phyloP scores from a whole-genome alignment of 1,140 invertebrate species.

The Dinothrombium tinctorium region DNA sequence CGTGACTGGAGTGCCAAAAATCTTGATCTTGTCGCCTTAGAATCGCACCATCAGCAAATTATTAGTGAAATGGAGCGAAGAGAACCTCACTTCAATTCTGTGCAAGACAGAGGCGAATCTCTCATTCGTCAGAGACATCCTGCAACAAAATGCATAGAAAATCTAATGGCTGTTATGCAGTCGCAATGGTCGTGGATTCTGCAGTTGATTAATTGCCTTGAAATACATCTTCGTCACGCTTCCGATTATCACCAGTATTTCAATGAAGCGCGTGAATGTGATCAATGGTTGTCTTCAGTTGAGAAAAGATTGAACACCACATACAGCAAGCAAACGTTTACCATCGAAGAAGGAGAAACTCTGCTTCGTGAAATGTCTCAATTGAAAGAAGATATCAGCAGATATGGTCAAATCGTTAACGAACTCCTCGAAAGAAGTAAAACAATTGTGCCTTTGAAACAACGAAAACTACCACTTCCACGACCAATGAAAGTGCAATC shows the following conservation, averaged over 20 bases:
- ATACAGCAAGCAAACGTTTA: constrained; percentile 79
- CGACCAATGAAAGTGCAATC: constrained; percentile 58
- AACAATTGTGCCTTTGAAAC: constrained; percentile 67
- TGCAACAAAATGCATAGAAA: constrained; percentile 75
- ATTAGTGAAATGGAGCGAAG: constrained; percentile 85
- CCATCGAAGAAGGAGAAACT: constrained; percentile 72
- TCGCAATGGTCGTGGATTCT: constrained; percentile 93
- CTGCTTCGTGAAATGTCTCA: constrained; percentile 81
- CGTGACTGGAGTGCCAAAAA: constrained; percentile 89
- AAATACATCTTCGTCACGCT: constrained; percentile 76
- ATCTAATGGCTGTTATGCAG: constrained; percentile 52
- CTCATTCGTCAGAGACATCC: constrained; percentile 82
- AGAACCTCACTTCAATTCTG: constrained; percentile 82
- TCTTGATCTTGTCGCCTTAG: constrained; percentile 65
- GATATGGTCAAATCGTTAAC: constrained; percentile 55
- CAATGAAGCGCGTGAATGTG: constrained; percentile 59
- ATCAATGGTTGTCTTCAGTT: constrained; percentile 68
- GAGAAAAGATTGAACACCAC: constrained; percentile 72
- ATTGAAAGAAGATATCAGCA: constrained; percentile 67
- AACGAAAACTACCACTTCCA: constrained; percentile 55
- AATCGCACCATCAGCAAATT: constrained; percentile 84
- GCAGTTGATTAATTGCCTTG: constrained; percentile 77
- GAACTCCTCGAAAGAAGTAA: constrained; percentile 50
- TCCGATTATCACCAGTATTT: constrained; percentile 75
- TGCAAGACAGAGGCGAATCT: constrained; percentile 79